Percentiles rank a stretch among this genome's conserved stretches.
Evolutionary conservation across 1,140 invertebrate genomes (phyloP).

Genomic region (Macrocentrus cingulum): DNA sequence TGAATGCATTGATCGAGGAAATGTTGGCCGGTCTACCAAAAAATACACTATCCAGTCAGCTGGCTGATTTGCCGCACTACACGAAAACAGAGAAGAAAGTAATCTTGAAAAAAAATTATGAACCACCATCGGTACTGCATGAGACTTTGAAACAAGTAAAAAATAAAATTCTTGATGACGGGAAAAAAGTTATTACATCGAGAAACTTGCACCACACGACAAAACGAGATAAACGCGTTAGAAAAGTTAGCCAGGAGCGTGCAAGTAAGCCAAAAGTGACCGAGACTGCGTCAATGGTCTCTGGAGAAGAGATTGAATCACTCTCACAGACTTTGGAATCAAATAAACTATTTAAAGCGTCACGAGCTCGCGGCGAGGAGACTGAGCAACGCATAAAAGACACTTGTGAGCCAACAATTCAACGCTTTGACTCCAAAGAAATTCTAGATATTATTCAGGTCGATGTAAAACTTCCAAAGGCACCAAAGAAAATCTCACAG

Average conservation of each 20-base stretch:
- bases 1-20: constrained; percentile 22
- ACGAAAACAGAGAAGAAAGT: constrained; percentile 12
- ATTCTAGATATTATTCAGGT: constrained; percentile 6
- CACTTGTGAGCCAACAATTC: neutral
- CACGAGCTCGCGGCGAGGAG: neutral
- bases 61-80: constrained; percentile 19
- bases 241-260: neutral
- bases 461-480: neutral
- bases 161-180: neutral
- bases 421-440: constrained; percentile 4
- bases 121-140: constrained; percentile 14
- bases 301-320: neutral
- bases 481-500: too few relatives aligned
- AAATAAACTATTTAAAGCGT: neutral
- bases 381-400: neutral
- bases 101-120: constrained; percentile 23
- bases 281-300: neutral
- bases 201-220: neutral
- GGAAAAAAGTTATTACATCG: neutral
- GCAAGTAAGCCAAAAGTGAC: neutral
- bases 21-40: constrained; percentile 26
- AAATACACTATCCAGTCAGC: constrained; percentile 19
- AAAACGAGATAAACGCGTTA: neutral
- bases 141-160: constrained; percentile 16
- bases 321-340: neutral